A percentile compares a stretch with the other conserved stretches of the same genome.
Conservation (phyloP, 2,888 invertebrate species). For the Eucera pruinosa region DNA sequence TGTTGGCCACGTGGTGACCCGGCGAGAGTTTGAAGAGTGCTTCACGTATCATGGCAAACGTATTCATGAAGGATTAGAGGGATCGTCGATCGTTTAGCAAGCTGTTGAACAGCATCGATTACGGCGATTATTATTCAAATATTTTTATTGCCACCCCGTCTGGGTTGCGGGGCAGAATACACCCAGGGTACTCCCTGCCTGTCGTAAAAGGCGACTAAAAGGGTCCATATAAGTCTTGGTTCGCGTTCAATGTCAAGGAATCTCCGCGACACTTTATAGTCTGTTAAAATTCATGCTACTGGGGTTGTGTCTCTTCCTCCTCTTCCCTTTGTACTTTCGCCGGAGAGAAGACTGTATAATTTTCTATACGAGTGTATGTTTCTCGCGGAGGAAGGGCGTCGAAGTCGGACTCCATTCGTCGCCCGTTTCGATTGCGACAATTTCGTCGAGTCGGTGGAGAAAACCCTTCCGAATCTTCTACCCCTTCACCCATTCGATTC, state of each 20-base stretch:
- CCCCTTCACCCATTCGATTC: slow-evolving; percentile 5
- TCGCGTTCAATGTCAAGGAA: background rate
- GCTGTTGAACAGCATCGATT: slow-evolving; percentile 27
- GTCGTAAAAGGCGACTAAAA: slow-evolving; percentile 21
- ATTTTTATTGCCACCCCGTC: slow-evolving; percentile 33
- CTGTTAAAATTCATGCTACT: slow-evolving; percentile 20
- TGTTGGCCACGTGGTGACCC: slow-evolving; percentile 36
- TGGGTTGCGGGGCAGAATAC: background rate
- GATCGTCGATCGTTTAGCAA: slow-evolving; percentile 23
- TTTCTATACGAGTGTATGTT: slow-evolving; percentile 15
- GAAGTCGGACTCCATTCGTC: slow-evolving; percentile 60
- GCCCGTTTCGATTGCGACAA: slow-evolving; percentile 65
- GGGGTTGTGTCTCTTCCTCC: background rate
- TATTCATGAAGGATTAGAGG: slow-evolving; percentile 29
- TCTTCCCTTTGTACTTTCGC: slow-evolving; percentile 2
- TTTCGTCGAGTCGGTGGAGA: slow-evolving; percentile 63
- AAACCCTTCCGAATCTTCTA: slow-evolving; percentile 57
- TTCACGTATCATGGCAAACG: slow-evolving; percentile 4
- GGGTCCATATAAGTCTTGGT: slow-evolving; percentile 20
- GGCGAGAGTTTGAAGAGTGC: background rate
- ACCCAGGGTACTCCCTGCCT: background rate
- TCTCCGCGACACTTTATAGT: slow-evolving; percentile 30
- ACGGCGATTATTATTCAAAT: slow-evolving; percentile 40
- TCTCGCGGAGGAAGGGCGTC: slow-evolving; percentile 6
- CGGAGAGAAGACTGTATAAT: no score